A percentile compares a stretch with the other conserved stretches of the same genome.
These are phyloP conservation scores for Sphaeramia orbicularis DNA, from an alignment of 2,797 vertebrate species.

Conservation along the genomic window DNA sequence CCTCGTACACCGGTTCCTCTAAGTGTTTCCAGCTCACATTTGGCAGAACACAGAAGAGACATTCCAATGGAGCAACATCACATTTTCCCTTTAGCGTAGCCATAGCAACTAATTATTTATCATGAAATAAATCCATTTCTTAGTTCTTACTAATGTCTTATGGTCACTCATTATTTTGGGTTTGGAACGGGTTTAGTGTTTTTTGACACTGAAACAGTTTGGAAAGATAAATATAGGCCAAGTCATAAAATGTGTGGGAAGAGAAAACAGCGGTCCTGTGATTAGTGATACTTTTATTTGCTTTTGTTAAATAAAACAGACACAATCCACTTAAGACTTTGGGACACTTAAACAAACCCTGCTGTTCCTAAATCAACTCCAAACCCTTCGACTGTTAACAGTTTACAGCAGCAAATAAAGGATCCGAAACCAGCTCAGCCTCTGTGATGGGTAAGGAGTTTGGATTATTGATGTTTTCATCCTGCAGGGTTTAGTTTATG, in stretches of 20 bases:
- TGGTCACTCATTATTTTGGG: constrained; percentile 45
- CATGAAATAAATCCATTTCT: constrained; percentile 62
- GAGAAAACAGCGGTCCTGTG: constrained; percentile 4
- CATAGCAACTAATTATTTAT: constrained; percentile 92
- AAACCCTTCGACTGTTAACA: not conserved
- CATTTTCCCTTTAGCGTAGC: constrained; percentile 88
- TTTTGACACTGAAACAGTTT: constrained; percentile 11
- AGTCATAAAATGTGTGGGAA: constrained; percentile 38
- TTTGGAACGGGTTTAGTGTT: constrained; percentile 26
- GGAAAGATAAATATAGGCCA: constrained; percentile 15
- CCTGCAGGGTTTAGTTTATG: too few relatives aligned
- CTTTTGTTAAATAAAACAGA: constrained; percentile 34
- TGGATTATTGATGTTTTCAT: too few relatives aligned
- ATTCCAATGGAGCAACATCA: constrained; percentile 93
- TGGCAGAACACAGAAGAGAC: constrained; percentile 83
- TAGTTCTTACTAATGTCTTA: constrained; percentile 57
- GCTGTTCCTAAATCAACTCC: not conserved
- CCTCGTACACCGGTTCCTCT: too few relatives aligned
- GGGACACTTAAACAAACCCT: constrained; percentile 12
- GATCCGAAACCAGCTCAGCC: too few relatives aligned
- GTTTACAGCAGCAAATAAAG: too few relatives aligned
- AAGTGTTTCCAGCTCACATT: constrained; percentile 94
- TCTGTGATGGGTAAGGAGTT: too few relatives aligned
- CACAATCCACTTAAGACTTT: constrained; percentile 29
- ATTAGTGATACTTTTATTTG: constrained; percentile 42